phyloP scores from a whole-genome alignment of 2,888 invertebrate genomes.

The Mythimna lalbum region DNA sequence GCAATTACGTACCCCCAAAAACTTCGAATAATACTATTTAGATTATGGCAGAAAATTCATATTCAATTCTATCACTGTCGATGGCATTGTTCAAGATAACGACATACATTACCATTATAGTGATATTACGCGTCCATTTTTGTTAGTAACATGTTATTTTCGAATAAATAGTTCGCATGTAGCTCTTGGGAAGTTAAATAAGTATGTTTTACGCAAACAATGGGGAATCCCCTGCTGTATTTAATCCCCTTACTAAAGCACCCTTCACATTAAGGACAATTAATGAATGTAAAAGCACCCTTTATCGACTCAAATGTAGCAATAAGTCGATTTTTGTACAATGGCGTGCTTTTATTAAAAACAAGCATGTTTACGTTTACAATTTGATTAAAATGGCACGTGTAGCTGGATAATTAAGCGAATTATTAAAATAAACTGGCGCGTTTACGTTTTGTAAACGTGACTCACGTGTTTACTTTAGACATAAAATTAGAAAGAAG shows the following conservation, averaged over 20 bases:
- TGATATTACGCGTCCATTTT: slow-evolving; percentile 60
- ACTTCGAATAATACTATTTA: slow-evolving; percentile 34
- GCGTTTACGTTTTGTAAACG: too few species aligned
- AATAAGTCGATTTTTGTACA: slow-evolving; percentile 83
- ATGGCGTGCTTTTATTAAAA: slow-evolving; percentile 81
- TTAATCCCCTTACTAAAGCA: slow-evolving; percentile 78
- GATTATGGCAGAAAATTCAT: slow-evolving; percentile 35
- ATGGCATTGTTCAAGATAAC: slow-evolving; percentile 54
- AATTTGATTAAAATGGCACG: slow-evolving; percentile 66
- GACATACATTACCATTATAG: slow-evolving; percentile 60
- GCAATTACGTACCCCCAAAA: slow-evolving; percentile 26
- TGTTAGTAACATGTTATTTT: slow-evolving; percentile 62
- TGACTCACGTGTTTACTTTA: background rate
- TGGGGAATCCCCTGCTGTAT: slow-evolving; percentile 77
- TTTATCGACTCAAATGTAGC: slow-evolving; percentile 84
- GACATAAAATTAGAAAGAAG: background rate
- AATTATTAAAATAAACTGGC: background rate
- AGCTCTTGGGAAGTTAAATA: slow-evolving; percentile 83
- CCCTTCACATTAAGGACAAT: slow-evolving; percentile 86
- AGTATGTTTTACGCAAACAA: slow-evolving; percentile 86
- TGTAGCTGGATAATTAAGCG: slow-evolving; percentile 45
- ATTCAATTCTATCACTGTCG: slow-evolving; percentile 52
- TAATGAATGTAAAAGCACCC: slow-evolving; percentile 87
- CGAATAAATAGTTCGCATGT: slow-evolving; percentile 58
- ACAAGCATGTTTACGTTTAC: slow-evolving; percentile 74